Evolutionary conservation across 2,888 invertebrate genomes (phyloP).

Genomic region (Ypsolopha sequella): DNA sequence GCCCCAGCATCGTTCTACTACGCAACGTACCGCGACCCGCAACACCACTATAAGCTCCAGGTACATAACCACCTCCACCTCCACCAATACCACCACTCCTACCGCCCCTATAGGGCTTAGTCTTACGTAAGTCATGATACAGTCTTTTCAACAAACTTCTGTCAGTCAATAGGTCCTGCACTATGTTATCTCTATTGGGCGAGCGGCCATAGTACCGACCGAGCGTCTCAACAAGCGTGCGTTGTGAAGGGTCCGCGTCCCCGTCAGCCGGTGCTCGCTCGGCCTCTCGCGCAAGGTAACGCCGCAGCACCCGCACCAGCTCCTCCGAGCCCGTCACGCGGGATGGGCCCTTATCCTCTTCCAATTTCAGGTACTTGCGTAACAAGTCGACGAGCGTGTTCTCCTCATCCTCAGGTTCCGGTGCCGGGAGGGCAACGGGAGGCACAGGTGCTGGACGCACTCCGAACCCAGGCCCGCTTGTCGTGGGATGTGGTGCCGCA

Average conservation of each 20-base stretch:
- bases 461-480: no score
- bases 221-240: slow-evolving; percentile 75
- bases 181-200: slow-evolving; percentile 75
- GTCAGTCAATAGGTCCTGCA: slow-evolving; percentile 80
- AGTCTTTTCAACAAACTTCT: slow-evolving; percentile 79
- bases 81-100: slow-evolving; percentile 40
- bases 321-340: slow-evolving; percentile 70
- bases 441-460: slow-evolving; percentile 22
- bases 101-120: slow-evolving; percentile 65
- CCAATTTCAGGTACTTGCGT: slow-evolving; percentile 75
- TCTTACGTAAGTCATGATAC: slow-evolving; percentile 79
- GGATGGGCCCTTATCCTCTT: slow-evolving; percentile 60
- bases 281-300: no score
- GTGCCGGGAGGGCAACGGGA: slow-evolving; percentile 11
- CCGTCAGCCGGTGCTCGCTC: slow-evolving; percentile 29
- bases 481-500: slow-evolving; percentile 38
- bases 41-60: slow-evolving; percentile 23
- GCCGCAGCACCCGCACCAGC: slow-evolving; percentile 63
- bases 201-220: slow-evolving; percentile 77
- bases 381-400: slow-evolving; percentile 73
- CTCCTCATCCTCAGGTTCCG: slow-evolving; percentile 51
- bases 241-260: slow-evolving; percentile 38
- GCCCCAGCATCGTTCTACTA: not conserved
- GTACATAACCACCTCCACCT: slow-evolving; percentile 57
- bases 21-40: slow-evolving; percentile 12